A percentile compares a stretch with the other conserved stretches of the same genome.
These are phyloP conservation scores for Aspidiotus rigidus DNA, from an alignment of 2,888 invertebrate genomes.

Conservation along the genomic window DNA sequence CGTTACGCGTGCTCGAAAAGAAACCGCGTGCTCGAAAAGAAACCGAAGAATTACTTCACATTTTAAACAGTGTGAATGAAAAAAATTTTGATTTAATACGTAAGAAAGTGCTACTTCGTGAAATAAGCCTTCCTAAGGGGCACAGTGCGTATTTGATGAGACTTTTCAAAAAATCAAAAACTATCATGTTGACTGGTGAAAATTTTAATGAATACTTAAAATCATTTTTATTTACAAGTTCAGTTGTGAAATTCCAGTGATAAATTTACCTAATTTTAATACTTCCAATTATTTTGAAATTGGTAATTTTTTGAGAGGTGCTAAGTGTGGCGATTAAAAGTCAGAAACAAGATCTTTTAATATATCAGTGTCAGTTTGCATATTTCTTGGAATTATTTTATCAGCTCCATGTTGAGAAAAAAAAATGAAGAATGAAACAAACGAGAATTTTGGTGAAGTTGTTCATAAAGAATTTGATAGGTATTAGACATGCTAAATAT, in stretches of 20 bases:
- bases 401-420: neutral
- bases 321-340: neutral
- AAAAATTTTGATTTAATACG: neutral
- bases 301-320: neutral
- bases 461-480: neutral
- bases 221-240: too few relatives aligned
- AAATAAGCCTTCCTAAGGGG: neutral
- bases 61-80: neutral
- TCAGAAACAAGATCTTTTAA: neutral
- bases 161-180: neutral
- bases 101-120: neutral
- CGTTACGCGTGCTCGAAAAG: neutral
- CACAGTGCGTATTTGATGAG: neutral
- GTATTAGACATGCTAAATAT: neutral
- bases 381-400: slow-evolving; percentile 5
- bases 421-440: neutral
- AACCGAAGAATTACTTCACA: neutral
- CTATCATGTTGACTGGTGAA: neutral
- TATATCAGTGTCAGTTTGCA: slow-evolving; percentile 5
- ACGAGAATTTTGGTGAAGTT: neutral
- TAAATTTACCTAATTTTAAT: neutral
- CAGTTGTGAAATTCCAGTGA: neutral
- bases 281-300: neutral
- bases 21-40: too few relatives aligned
- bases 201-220: too few relatives aligned